A percentile compares a stretch with the other conserved stretches of the same genome.
phyloP scores from a whole-genome alignment of 2,797 vertebrate species.

The Psittacula echo region DNA sequence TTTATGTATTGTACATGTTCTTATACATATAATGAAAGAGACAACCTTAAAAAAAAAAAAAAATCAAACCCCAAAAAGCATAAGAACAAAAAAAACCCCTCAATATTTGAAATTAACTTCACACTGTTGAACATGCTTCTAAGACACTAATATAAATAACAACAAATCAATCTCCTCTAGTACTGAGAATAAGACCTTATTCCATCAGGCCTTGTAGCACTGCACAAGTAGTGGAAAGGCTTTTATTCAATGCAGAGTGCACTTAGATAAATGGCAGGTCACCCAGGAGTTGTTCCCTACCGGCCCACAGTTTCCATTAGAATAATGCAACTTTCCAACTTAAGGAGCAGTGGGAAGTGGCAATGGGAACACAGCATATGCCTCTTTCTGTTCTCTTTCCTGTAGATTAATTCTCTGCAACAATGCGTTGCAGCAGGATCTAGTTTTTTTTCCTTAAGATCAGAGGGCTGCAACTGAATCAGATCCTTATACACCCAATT shows the following conservation, averaged over 20 bases:
- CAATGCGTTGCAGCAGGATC: not conserved
- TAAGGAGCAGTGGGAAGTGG: not conserved
- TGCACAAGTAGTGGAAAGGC: not conserved
- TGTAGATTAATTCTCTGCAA: not conserved
- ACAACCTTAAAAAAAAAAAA: not conserved
- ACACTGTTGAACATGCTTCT: not conserved
- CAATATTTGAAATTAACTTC: not conserved
- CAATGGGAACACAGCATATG: not conserved
- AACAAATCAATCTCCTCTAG: not conserved
- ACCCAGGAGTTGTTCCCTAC: not conserved
- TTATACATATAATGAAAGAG: not conserved
- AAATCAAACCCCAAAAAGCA: not conserved
- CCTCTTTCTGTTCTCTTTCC: not conserved
- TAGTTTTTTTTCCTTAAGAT: not conserved
- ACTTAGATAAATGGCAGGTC: not conserved
- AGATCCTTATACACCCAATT: not conserved
- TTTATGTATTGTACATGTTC: not conserved
- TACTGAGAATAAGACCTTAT: not conserved
- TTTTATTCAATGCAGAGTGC: not conserved
- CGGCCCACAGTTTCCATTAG: not conserved
- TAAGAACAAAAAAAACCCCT: accelerated
- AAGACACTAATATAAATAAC: not conserved
- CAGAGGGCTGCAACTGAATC: not conserved
- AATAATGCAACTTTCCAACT: not conserved
- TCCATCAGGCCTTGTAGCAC: not conserved